These are phyloP conservation scores for Alloplasta piceator DNA, from an alignment of 2,888 invertebrate species.

Conservation along the genomic window DNA sequence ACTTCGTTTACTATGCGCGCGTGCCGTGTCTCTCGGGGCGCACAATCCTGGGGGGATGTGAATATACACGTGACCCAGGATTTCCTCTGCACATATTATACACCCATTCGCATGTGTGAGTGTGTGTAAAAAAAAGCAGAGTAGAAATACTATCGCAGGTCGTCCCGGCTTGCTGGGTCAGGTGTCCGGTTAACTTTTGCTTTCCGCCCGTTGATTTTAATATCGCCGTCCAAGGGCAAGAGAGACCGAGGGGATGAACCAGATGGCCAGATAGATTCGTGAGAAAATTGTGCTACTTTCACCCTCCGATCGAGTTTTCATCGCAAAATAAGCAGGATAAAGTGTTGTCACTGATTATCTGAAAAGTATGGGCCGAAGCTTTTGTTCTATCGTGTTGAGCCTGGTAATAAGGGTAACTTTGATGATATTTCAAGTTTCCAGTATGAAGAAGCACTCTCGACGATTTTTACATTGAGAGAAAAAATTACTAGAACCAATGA, in stretches of 20 bases:
- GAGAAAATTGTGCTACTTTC: constrained; percentile 53
- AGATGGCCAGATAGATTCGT: constrained; percentile 2
- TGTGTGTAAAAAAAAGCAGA: background rate
- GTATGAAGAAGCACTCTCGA: too few relatives aligned
- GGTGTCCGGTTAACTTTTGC: constrained; percentile 62
- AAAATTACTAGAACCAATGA: too few relatives aligned
- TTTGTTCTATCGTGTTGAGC: too few relatives aligned
- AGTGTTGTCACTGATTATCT: too few relatives aligned
- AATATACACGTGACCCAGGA: background rate
- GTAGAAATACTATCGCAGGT: constrained; percentile 23
- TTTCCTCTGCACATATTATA: background rate
- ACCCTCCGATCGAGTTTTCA: constrained; percentile 64
- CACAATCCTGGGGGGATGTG: constrained; percentile 28
- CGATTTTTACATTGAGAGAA: too few relatives aligned
- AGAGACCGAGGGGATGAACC: constrained; percentile 14
- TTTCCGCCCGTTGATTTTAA: constrained; percentile 76
- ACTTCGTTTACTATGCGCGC: constrained; percentile 62
- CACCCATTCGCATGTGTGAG: constrained; percentile 6
- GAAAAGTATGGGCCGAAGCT: too few relatives aligned
- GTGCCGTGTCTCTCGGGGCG: constrained; percentile 47
- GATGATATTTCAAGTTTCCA: too few relatives aligned
- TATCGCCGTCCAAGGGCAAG: constrained; percentile 63
- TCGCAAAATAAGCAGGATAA: constrained; percentile 6
- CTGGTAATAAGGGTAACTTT: too few relatives aligned
- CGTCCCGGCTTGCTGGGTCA: constrained; percentile 55